A percentile compares a stretch with the other conserved stretches of the same genome.
Evolutionary conservation across 2,888 invertebrate genomes (phyloP).

Genomic region (Callyntrura sp.): DNA sequence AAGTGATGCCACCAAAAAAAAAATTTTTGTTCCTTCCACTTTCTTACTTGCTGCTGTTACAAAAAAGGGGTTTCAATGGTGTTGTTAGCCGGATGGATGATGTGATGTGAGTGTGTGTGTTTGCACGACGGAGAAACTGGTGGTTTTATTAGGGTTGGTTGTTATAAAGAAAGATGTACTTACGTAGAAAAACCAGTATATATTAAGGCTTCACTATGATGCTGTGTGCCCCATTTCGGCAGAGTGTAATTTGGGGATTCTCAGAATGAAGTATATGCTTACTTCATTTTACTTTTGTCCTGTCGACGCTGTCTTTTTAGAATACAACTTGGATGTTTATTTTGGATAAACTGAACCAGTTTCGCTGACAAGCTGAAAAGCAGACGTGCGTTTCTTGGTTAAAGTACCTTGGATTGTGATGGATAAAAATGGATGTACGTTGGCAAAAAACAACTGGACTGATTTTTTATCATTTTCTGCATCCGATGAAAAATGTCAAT

Average conservation of each 20-base stretch:
- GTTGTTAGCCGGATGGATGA: not conserved
- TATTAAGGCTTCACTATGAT: no score
- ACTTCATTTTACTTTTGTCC: slow-evolving; percentile 32
- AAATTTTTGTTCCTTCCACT: slow-evolving; percentile 21
- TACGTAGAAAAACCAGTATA: no score
- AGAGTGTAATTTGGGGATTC: not conserved
- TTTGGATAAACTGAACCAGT: not conserved
- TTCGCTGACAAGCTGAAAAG: not conserved
- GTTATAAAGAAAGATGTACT: not conserved
- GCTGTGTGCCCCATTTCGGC: no score
- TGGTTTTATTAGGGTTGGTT: slow-evolving; percentile 38
- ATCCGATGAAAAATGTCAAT: no score
- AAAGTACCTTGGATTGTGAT: no score
- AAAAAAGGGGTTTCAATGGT: not conserved
- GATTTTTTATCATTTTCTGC: no score
- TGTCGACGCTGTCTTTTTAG: not conserved
- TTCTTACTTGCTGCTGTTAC: slow-evolving; percentile 20
- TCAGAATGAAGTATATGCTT: slow-evolving; percentile 31
- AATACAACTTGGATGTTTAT: slow-evolving; percentile 35
- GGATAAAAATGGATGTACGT: no score
- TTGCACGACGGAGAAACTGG: slow-evolving; percentile 1
- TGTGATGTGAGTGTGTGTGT: no score
- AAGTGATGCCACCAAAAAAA: slow-evolving; percentile 54
- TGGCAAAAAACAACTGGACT: no score
- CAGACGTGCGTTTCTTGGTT: not conserved